Percentiles rank a stretch among this genome's conserved stretches.
Conservation (phyloP, 2,113 vertebrate species). For the Pseudorasbora parva region DNA sequence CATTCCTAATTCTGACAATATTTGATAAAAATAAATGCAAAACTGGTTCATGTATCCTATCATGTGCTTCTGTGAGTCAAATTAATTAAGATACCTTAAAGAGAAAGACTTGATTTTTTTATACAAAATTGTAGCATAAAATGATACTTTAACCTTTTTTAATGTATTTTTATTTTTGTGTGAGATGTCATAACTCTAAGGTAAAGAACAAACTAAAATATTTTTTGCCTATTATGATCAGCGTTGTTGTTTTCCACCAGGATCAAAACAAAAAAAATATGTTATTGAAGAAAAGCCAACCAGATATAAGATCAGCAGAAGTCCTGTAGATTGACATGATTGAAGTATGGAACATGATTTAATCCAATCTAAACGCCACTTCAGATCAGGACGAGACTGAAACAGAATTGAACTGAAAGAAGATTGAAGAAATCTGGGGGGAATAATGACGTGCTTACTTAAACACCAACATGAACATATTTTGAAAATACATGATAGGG, state of each 20-base stretch:
- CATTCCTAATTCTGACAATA: background rate
- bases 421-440: constrained; percentile 81
- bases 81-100: background rate
- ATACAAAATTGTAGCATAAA: background rate
- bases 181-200: background rate
- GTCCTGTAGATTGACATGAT: constrained; percentile 36
- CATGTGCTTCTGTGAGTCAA: background rate
- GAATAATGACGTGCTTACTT: constrained; percentile 79
- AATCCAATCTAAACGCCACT: constrained; percentile 83
- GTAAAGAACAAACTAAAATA: background rate
- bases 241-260: background rate
- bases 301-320: constrained; percentile 25
- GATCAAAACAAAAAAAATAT: background rate
- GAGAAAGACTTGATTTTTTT: background rate
- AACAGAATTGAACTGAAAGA: constrained; percentile 77
- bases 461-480: constrained; percentile 71
- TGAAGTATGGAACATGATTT: constrained; percentile 59
- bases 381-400: constrained; percentile 81
- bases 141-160: background rate
- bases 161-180: background rate
- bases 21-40: background rate
- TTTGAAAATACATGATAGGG: constrained; percentile 33
- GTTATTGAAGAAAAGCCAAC: constrained; percentile 12
- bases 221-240: background rate
- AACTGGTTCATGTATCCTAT: background rate